Base-by-base conservation (phyloP, 2,113 vertebrate species). In the Pluvianellus socialis region DNA sequence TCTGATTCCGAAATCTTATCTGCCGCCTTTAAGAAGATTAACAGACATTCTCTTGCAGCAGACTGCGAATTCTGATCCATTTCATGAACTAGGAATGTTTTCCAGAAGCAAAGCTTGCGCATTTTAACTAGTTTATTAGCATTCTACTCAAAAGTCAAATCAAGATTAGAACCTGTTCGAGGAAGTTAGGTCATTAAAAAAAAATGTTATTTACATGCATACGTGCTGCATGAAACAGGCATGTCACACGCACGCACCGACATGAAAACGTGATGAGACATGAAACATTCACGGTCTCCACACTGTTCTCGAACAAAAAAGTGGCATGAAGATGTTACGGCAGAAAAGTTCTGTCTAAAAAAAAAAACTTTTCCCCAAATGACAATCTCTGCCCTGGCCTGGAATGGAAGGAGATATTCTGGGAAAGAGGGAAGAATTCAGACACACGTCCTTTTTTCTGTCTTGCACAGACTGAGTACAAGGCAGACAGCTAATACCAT, bases 1-100 rank as follows among this genome's bases (percentile, higher is more conserved):
- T 94, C 94, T 92, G 81, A 97, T 92, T 87, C 87, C 94, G 91
- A 96, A 96, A 97, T 91, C 94, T 97, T 95, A 95, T 90, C 93
- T 96, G 59, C 35, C 49, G 62, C 38, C 79, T 93, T 82, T 92
- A 94, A 95, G 88, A 92, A 94, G 89, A 92, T 97, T 94, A 97
- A 89, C 4, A 10, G 84, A 90, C 94, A 96, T 92, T 92, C 66
- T 94, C 76, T 62, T 83, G 59, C 72, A 82, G 62, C 66, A 79
- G 82, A 85, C 68, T 88, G 76, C 61, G 79, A 93, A 94, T 97
- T 97, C 91, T 89, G 79, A 90, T 72, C 61, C n/a, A 45, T 83
- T 95, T 81, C 14, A 74, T 40, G 28, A 95, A 94, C 50, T 30
- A 66, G 55, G 53, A 94, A 83, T 71, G 67, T 75, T 86, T 88